phyloP scores from a whole-genome alignment of 2,797 vertebrate genomes.

The Paratrypauchen microcephalus region DNA sequence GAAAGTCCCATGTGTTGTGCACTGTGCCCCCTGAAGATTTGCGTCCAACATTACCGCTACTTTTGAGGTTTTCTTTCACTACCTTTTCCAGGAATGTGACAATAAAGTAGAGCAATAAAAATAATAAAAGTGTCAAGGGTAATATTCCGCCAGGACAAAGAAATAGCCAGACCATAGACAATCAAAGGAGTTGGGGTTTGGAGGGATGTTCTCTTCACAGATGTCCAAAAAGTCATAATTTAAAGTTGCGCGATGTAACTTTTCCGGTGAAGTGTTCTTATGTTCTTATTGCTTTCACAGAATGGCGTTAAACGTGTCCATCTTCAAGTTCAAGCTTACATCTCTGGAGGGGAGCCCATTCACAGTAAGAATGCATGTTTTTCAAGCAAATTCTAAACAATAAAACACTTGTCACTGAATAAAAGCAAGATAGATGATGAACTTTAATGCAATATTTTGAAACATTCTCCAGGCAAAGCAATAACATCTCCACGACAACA shows the following conservation, averaged over 20 bases:
- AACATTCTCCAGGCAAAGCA: too few relatives aligned
- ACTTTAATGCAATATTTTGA: too few relatives aligned
- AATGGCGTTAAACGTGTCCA: too few relatives aligned
- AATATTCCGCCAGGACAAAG: not conserved
- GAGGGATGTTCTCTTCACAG: not conserved
- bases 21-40: constrained; percentile 27
- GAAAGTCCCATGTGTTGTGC: constrained; percentile 39
- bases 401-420: too few relatives aligned
- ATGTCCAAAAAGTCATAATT: not conserved
- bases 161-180: not conserved
- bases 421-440: too few relatives aligned
- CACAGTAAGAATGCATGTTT: too few relatives aligned
- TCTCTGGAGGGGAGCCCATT: too few relatives aligned
- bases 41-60: constrained; percentile 11
- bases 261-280: not conserved
- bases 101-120: not conserved
- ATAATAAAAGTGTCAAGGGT: not conserved
- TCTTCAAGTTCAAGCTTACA: too few relatives aligned
- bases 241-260: not conserved
- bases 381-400: too few relatives aligned
- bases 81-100: constrained; percentile 2
- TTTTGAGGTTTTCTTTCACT: constrained; percentile 3
- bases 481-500: too few relatives aligned
- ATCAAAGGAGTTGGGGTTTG: not conserved
- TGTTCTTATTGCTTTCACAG: not conserved